These are phyloP conservation scores for Muscicapa striata DNA, from an alignment of 2,797 vertebrate genomes.

Conservation along the genomic window DNA sequence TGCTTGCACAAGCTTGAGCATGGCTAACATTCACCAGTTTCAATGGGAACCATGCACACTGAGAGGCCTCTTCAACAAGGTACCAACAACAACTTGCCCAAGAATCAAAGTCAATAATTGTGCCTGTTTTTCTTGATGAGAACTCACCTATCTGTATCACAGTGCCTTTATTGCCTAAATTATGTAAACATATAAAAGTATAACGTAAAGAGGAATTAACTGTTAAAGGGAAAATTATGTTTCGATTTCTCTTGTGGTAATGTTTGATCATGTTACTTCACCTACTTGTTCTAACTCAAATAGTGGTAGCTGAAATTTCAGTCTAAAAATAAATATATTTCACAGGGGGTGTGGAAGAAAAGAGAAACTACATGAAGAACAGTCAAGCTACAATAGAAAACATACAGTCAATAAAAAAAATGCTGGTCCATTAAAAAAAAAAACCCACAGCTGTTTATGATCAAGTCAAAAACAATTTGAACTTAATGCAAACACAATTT, in stretches of 20 bases:
- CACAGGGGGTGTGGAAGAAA: background rate
- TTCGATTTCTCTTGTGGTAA: background rate
- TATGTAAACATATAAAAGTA: background rate
- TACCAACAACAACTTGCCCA: background rate
- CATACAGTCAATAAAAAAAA: background rate
- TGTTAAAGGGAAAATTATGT: background rate
- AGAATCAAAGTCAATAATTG: background rate
- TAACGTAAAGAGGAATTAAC: background rate
- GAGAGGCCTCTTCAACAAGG: background rate
- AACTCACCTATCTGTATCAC: background rate
- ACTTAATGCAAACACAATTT: background rate
- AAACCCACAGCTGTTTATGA: background rate
- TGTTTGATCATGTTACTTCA: background rate
- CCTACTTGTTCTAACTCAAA: background rate
- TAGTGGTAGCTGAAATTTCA: background rate
- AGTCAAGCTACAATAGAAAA: background rate
- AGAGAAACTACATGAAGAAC: background rate
- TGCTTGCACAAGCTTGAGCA: background rate
- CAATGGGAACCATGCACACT: background rate
- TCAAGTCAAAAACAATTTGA: background rate
- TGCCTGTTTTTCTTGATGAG: background rate
- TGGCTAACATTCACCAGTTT: background rate
- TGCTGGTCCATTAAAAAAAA: fast-evolving
- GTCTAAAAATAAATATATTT: background rate
- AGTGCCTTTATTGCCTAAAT: background rate